These are phyloP conservation scores for Stercorarius parasiticus DNA, from an alignment of 2,113 vertebrate species.

Conservation along the genomic window DNA sequence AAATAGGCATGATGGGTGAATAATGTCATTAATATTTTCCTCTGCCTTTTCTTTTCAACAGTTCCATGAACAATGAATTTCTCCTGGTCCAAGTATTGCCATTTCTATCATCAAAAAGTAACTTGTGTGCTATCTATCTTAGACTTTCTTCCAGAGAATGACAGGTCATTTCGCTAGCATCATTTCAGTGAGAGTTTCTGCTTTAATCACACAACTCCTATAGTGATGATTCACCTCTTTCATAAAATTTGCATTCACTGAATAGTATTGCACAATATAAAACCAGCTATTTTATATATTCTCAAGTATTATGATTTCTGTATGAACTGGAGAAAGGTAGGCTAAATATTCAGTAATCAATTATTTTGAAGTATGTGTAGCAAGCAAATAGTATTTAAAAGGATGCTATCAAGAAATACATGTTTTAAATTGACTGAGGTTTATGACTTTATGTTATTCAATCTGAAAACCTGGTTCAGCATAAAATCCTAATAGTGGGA, in stretches of 20 bases:
- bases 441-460: neutral
- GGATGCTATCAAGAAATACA: neutral
- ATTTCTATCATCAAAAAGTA: conserved; percentile 38
- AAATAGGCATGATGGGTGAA: neutral
- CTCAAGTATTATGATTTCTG: neutral
- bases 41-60: conserved; percentile 20
- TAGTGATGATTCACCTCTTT: conserved; percentile 39
- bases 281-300: neutral
- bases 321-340: neutral
- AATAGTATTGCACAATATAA: neutral
- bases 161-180: conserved; percentile 48
- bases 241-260: neutral
- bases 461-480: neutral
- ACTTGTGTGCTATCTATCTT: neutral
- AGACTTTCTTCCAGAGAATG: conserved; percentile 15
- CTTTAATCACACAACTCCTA: neutral
- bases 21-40: conserved; percentile 7
- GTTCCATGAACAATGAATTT: conserved; percentile 3
- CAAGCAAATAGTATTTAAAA: neutral
- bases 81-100: conserved; percentile 10
- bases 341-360: neutral
- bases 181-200: conserved; percentile 16
- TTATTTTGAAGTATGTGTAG: neutral
- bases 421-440: neutral
- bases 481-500: neutral